Conservation (phyloP, 2,797 vertebrate species). For the Choloepus didactylus region DNA sequence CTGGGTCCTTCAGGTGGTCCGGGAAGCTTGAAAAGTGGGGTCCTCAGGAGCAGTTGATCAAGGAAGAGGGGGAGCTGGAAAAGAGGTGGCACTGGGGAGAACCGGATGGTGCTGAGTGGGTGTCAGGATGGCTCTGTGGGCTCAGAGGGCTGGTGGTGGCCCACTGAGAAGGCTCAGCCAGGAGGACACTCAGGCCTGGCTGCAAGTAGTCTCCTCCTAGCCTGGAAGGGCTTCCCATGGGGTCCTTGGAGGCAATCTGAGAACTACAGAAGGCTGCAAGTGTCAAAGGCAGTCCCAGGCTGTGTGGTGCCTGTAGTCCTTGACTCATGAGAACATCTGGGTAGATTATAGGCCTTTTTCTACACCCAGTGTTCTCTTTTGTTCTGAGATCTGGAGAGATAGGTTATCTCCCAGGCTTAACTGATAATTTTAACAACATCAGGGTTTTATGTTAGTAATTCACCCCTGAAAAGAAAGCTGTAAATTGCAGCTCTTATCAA, state of each 20-base stretch:
- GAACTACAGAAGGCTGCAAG: no score
- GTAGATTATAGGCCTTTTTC: background rate
- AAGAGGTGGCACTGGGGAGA: background rate
- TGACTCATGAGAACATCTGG: background rate
- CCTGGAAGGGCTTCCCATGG: no score
- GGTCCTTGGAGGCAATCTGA: no score
- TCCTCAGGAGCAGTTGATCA: background rate
- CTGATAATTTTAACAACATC: constrained; percentile 65
- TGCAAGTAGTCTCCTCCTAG: no score
- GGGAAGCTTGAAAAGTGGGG: background rate
- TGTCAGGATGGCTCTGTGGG: no score
- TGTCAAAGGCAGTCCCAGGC: no score
- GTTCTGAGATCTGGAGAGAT: background rate
- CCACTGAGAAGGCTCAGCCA: no score
- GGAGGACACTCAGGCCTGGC: no score
- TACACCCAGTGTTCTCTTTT: background rate
- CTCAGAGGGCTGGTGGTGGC: no score
- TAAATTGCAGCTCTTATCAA: no score
- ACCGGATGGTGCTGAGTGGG: background rate
- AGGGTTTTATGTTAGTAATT: no score
- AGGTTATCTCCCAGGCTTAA: background rate
- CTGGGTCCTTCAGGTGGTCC: background rate
- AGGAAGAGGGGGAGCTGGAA: background rate
- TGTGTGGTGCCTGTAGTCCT: accelerated
- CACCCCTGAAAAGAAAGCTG: no score